Conservation (phyloP, 2,888 invertebrate species). For the Drosophila colorata region DNA sequence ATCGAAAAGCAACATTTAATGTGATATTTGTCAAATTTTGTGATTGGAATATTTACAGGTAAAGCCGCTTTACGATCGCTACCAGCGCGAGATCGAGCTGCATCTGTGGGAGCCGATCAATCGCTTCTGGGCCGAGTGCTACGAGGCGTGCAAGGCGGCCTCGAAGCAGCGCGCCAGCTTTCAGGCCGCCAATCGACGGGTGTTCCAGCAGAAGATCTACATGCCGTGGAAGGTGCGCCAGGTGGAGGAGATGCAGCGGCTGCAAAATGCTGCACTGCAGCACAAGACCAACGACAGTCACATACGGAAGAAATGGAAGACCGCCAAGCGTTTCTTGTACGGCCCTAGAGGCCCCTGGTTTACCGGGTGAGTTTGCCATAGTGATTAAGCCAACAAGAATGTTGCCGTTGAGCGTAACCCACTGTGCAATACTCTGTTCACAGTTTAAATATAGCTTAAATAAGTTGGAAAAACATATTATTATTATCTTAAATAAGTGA, state of each 20-base stretch:
- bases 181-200: conserved; percentile 87
- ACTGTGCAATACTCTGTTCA: not conserved
- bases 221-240: conserved; percentile 86
- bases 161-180: conserved; percentile 87
- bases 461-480: too few species aligned
- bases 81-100: conserved; percentile 86
- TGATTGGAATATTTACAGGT: conserved; percentile 83
- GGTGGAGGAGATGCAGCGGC: conserved; percentile 86
- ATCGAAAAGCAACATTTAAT: not conserved
- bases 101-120: conserved; percentile 87
- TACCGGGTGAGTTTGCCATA: conserved; percentile 84
- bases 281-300: conserved; percentile 86
- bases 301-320: conserved; percentile 87
- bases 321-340: conserved; percentile 86
- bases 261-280: conserved; percentile 85
- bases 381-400: too few species aligned
- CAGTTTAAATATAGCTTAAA: not conserved
- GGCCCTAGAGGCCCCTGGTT: conserved; percentile 86
- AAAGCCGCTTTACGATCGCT: conserved; percentile 86
- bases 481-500: too few species aligned
- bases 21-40: conserved; percentile 5
- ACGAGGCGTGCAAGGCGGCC: conserved; percentile 87
- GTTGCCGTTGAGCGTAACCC: not conserved
- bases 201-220: conserved; percentile 87
- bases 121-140: conserved; percentile 88